phyloP scores from a whole-genome alignment of 2,888 invertebrate species.

The Antitype chi region DNA sequence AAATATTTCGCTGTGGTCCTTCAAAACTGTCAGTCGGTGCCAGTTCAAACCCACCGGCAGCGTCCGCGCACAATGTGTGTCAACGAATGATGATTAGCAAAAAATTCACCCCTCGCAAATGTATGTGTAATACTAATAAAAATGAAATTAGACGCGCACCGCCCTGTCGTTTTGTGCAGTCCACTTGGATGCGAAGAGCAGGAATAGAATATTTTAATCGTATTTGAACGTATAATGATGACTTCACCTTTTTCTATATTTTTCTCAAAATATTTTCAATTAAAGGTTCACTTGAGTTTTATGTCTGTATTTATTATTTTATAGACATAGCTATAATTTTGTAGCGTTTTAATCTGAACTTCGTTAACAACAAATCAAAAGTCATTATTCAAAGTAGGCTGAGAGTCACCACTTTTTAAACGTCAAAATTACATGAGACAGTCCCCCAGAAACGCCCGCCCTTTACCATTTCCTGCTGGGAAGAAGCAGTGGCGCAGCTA shows the following conservation, averaged over 20 bases:
- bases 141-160: constrained; percentile 70
- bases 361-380: too few species aligned
- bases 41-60: constrained; percentile 30
- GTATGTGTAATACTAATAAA: constrained; percentile 62
- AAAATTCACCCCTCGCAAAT: constrained; percentile 55
- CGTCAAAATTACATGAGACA: too few species aligned
- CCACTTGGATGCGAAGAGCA: constrained; percentile 40
- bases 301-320: not conserved
- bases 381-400: too few species aligned
- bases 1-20: not conserved
- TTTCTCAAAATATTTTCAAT: not conserved
- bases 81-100: constrained; percentile 56
- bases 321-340: too few species aligned
- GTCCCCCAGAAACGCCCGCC: too few species aligned
- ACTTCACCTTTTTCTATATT: too few species aligned
- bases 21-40: constrained; percentile 14
- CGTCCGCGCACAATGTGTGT: constrained; percentile 50
- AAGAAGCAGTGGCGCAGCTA: too few species aligned
- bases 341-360: not conserved
- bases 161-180: constrained; percentile 80
- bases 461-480: too few species aligned
- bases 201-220: constrained; percentile 41
- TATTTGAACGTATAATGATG: not conserved
- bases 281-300: not conserved
- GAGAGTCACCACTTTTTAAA: too few species aligned